Base-by-base conservation (phyloP, 1,140 invertebrate species). In the Drosophila bocqueti region DNA sequence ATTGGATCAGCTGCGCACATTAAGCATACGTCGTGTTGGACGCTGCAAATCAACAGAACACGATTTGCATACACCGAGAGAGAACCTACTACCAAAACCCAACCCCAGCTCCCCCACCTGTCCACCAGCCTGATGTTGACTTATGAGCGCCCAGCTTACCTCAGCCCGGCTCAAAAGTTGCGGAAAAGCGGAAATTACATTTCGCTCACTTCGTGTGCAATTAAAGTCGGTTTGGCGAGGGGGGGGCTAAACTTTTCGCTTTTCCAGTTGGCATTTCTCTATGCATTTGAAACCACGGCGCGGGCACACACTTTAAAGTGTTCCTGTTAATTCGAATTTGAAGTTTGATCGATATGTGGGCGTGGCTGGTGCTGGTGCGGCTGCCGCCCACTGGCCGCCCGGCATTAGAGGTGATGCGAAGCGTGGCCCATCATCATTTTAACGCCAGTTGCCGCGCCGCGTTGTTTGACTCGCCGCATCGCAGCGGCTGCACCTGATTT, bases 311-410 rank as follows among this genome's bases (percentile, higher is more conserved):
- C 71, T 90, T 90, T 90, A 90, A 90, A 90, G 66, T 79, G 50
- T 73, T 77, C 59, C 73, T 91, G 67, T 75, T 75, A 84, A 78
- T 85, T 85, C 49, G 72, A 84, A 79, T 89, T 92, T 92, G 84
- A 92, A 92, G 91, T 92, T 92, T 92, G 91, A 92, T 92, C 91
- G 91, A 92, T 92, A 92, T 74, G 79, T 68, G 68, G 73, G 66
- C 61, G 62, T 72, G 72, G 77, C 24, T 38, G 57, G 49, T 21
- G 71, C 60, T 63, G 24, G 24, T 24, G 57, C 61, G 64, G 45
- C 72, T 40, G 26, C 45, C 69, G 63, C 67, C 66, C 79, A 87
- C 68, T 72, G 79, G 58, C 52, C 46, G 45, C 46, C 77, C 52
- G 84, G 81, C 77, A 81, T 87, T 87, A 87, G 83, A 83, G 68